Evolutionary conservation across 2,797 vertebrate species (phyloP), one percentile per base, ranked within the genome.

Genomic region (Gouania willdenowi): DNA sequence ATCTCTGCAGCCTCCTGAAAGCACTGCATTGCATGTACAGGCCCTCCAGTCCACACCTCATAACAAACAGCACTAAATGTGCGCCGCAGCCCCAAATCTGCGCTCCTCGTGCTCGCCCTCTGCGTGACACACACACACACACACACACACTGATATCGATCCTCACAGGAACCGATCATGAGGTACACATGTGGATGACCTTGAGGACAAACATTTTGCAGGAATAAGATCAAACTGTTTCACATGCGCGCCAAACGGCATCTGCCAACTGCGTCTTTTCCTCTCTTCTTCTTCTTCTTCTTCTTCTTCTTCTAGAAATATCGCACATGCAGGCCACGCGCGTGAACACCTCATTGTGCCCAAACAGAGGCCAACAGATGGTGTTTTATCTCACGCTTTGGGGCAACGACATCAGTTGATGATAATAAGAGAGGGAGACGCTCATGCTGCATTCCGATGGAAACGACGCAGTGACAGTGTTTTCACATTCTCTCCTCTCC

Each of bases 381-480:
- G 30, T 17, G 53, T 18, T 64, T 49, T 36, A 44, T 74, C 41
- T 38, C 48, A 26, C 10, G 47, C 49, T 70, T 50, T 34, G 48
- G n/a, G 36, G 64, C 49, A 55, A 66, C 53, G 59, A 52, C 77
- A 70, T 69, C 29, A 50, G 50, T 54, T 48, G 56, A 62, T 55
- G 69, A 55, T 33, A 6, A 52, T 60, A 46, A 37, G 53, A 26
- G 53, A 26, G 29, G 49, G 43, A 42, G 70, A 81, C 67, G 79
- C 82, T 27, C 52, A 49, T 48, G 71, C 81, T 72, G 80, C 84
- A 87, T 87, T 87, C 85, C 82, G 83, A 84, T 86, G 57, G 79
- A 86, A 87, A 84, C 77, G 81, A 84, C 82, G 83, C 83, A 85
- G 81, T 75, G 62, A 51, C 51, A 45, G 65, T 12, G 2, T 58